Conservation (phyloP, 2,797 vertebrate genomes). For the Geotrypetes seraphini region DNA sequence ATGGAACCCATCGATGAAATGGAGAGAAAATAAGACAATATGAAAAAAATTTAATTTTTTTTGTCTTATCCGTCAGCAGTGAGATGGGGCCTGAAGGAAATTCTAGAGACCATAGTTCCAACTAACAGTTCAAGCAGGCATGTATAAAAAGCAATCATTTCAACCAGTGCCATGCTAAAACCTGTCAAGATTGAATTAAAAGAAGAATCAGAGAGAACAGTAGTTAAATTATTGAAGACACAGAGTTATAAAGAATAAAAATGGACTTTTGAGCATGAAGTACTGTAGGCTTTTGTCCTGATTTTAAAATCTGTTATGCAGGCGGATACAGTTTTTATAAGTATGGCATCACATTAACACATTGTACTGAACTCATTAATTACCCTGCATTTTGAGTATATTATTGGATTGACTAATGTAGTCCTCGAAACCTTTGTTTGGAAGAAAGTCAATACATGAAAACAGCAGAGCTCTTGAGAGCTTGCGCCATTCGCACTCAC, state of each 20-base stretch:
- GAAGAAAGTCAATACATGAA: slow-evolving; percentile 54
- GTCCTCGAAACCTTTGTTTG: slow-evolving; percentile 59
- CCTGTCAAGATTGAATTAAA: too few species aligned
- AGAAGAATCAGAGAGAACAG: slow-evolving; percentile 3
- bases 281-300: slow-evolving; percentile 3
- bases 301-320: slow-evolving; percentile 18
- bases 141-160: too few species aligned
- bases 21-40: too few species aligned
- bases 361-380: slow-evolving; percentile 42
- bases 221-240: neutral
- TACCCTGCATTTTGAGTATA: slow-evolving; percentile 58
- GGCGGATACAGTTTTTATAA: slow-evolving; percentile 16
- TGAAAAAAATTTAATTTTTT: too few species aligned
- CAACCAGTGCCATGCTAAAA: too few species aligned
- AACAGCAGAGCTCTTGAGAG: slow-evolving; percentile 43
- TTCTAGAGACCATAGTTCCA: too few species aligned
- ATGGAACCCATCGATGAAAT: too few species aligned
- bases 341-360: slow-evolving; percentile 20
- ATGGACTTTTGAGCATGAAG: too few species aligned
- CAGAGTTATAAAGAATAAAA: neutral
- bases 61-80: too few species aligned
- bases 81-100: too few species aligned
- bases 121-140: too few species aligned
- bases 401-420: slow-evolving; percentile 54
- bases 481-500: slow-evolving; percentile 39